A percentile compares a stretch with the other conserved stretches of the same genome.
Evolutionary conservation across 2,113 vertebrate genomes (phyloP).

Genomic region (Sturnus vulgaris): DNA sequence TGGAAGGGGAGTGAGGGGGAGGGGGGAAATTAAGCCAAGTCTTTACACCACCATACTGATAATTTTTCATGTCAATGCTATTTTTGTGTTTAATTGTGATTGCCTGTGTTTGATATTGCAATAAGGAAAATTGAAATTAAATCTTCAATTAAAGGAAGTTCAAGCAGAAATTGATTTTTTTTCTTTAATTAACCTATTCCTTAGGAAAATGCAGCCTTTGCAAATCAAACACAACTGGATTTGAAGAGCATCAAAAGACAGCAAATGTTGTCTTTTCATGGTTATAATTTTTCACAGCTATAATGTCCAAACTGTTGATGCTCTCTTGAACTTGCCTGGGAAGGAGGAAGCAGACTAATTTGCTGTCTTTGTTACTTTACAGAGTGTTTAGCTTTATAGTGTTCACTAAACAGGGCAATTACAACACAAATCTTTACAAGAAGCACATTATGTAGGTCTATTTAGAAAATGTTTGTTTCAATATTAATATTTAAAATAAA

Average conservation of each 20-base stretch:
- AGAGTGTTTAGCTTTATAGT: background rate
- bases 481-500: background rate
- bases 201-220: background rate
- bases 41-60: background rate
- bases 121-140: background rate
- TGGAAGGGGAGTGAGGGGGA: fast-evolving
- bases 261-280: background rate
- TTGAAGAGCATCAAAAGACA: background rate
- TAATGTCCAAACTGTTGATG: slow-evolving; percentile 12
- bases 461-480: background rate
- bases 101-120: background rate
- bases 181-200: background rate
- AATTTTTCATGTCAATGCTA: background rate
- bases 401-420: slow-evolving; percentile 12
- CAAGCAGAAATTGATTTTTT: background rate
- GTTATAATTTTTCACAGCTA: background rate
- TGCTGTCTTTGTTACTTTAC: background rate
- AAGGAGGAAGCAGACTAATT: background rate
- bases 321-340: background rate
- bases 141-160: background rate
- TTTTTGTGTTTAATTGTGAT: background rate
- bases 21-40: fast-evolving
- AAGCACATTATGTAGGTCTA: background rate
- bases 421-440: background rate
- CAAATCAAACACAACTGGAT: background rate